These are phyloP conservation scores for Bombus picipes DNA, from an alignment of 1,140 invertebrate genomes.

Conservation along the genomic window DNA sequence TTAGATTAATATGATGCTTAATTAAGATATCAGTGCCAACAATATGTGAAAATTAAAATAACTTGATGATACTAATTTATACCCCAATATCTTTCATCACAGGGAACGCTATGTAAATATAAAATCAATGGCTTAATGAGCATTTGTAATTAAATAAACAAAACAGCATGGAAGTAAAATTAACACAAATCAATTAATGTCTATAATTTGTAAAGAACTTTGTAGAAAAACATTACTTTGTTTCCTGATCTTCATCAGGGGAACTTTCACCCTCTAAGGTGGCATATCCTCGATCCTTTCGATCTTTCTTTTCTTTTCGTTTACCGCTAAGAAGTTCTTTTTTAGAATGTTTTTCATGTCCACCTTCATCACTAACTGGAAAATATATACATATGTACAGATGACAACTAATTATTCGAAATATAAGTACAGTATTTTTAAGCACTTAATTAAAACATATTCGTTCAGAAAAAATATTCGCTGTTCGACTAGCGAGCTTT, in stretches of 20 bases:
- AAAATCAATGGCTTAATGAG: background rate
- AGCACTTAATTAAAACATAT: background rate
- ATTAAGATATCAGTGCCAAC: slow-evolving; percentile 39
- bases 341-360: slow-evolving; percentile 89
- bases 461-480: background rate
- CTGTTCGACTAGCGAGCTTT: background rate
- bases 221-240: slow-evolving; percentile 85
- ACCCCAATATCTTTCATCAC: background rate
- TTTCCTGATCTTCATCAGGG: slow-evolving; percentile 92
- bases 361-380: slow-evolving; percentile 89
- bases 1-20: slow-evolving; percentile 14
- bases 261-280: slow-evolving; percentile 96
- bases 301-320: slow-evolving; percentile 91
- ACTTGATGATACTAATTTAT: slow-evolving; percentile 20
- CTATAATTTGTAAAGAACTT: background rate
- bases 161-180: too few relatives aligned
- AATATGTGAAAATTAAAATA: slow-evolving; percentile 46
- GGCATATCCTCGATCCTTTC: slow-evolving; percentile 93
- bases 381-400: background rate
- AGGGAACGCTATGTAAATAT: background rate
- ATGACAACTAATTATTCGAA: background rate
- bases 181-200: background rate
- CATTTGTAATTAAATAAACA: background rate
- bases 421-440: background rate
- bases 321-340: slow-evolving; percentile 89